Conservation (phyloP, 2,888 invertebrate species). For the Andricus curvator region DNA sequence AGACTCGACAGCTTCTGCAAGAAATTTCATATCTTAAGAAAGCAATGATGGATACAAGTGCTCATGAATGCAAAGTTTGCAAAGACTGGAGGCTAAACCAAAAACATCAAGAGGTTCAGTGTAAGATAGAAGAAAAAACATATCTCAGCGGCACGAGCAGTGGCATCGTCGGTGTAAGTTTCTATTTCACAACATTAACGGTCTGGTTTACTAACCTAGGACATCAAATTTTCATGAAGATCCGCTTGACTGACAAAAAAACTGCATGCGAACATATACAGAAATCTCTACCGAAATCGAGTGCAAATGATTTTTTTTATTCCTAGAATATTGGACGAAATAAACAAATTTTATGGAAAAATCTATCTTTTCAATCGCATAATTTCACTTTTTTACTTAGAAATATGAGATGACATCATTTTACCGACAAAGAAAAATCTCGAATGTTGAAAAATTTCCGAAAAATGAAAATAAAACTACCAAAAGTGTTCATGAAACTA, state of each 20-base stretch:
- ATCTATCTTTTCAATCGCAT: not conserved
- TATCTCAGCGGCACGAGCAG: conserved; percentile 61
- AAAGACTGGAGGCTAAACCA: conserved; percentile 60
- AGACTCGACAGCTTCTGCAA: conserved; percentile 57
- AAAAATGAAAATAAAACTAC: too few relatives aligned
- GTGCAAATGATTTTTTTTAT: not conserved
- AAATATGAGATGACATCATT: not conserved
- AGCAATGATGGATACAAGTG: conserved; percentile 55
- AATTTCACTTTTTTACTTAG: not conserved
- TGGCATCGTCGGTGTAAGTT: conserved; percentile 66
- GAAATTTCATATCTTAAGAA: conserved; percentile 62
- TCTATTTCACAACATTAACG: conserved; percentile 26
- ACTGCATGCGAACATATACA: not conserved
- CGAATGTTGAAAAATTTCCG: too few relatives aligned
- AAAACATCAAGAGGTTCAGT: conserved; percentile 66
- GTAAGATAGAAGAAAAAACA: conserved; percentile 57
- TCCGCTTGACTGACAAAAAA: not conserved
- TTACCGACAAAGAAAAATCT: too few relatives aligned
- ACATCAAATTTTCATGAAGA: not conserved
- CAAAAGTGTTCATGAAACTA: too few relatives aligned
- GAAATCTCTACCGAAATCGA: not conserved
- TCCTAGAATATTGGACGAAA: not conserved
- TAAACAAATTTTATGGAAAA: not conserved
- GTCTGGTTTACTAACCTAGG: not conserved
- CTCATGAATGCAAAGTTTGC: conserved; percentile 66